phyloP scores from a whole-genome alignment of 2,888 invertebrate genomes.

The Mythimna impura region DNA sequence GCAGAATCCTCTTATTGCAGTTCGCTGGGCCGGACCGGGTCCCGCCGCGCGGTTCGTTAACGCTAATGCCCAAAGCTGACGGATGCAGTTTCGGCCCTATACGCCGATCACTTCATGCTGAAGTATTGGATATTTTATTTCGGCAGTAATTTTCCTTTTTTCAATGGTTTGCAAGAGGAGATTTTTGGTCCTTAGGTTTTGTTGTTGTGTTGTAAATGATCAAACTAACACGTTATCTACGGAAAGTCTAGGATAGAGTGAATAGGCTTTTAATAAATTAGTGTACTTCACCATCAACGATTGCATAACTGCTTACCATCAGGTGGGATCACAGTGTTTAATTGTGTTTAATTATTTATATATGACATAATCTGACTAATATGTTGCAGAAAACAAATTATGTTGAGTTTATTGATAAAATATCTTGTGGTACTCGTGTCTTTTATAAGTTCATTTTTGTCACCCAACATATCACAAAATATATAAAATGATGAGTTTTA shows the following conservation, averaged over 20 bases:
- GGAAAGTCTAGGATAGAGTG: not conserved
- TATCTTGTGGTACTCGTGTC: not conserved
- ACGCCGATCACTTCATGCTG: slow-evolving; percentile 66
- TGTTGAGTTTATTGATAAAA: not conserved
- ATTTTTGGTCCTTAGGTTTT: not conserved
- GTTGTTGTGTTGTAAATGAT: not conserved
- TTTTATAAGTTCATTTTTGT: not conserved
- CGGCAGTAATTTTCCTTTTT: slow-evolving; percentile 24
- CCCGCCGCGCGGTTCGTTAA: slow-evolving; percentile 81
- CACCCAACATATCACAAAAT: not conserved
- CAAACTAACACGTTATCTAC: too few relatives aligned
- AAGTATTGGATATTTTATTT: slow-evolving; percentile 56
- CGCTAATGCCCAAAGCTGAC: slow-evolving; percentile 83
- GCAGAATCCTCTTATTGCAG: slow-evolving; percentile 90
- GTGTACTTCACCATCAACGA: too few relatives aligned
- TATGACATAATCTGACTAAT: not conserved
- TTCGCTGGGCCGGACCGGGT: slow-evolving; percentile 81
- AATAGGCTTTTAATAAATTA: too few relatives aligned
- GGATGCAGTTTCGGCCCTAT: slow-evolving; percentile 85
- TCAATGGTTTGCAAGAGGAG: not conserved
- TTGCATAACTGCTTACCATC: too few relatives aligned
- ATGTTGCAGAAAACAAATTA: not conserved
- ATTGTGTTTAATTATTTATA: too few relatives aligned
- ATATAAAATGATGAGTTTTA: not conserved
- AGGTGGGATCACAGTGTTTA: too few relatives aligned